These are phyloP conservation scores for Ophiodon elongatus DNA, from an alignment of 2,113 vertebrate genomes.

Conservation along the genomic window DNA sequence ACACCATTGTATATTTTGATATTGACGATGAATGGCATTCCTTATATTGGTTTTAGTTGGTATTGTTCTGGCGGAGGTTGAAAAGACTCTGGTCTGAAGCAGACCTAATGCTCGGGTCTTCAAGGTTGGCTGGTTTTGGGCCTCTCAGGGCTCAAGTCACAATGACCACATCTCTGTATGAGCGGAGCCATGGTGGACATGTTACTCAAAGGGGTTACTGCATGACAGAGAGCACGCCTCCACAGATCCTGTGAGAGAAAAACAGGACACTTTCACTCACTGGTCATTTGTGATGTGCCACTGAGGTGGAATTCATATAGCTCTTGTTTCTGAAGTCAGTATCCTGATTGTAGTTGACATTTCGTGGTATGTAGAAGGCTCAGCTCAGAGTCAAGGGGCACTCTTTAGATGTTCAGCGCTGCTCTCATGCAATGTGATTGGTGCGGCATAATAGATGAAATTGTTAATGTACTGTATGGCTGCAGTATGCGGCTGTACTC, in stretches of 20 bases:
- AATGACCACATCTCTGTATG: conserved; percentile 73
- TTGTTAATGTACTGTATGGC: conserved; percentile 23
- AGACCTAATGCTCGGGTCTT: conserved; percentile 70
- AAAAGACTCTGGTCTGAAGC: conserved; percentile 69
- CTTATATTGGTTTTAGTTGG: conserved; percentile 58
- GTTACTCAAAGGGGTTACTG: conserved; percentile 69
- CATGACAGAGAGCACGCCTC: conserved; percentile 69
- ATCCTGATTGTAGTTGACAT: conserved; percentile 63
- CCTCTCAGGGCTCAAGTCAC: conserved; percentile 66
- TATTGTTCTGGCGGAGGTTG: conserved; percentile 62
- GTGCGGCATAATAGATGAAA: conserved; percentile 52
- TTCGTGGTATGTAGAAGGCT: conserved; percentile 53
- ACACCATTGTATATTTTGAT: conserved; percentile 38
- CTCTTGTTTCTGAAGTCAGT: conserved; percentile 59
- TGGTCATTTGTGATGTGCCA: conserved; percentile 53
- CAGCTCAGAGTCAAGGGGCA: conserved; percentile 37
- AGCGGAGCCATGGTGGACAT: conserved; percentile 54
- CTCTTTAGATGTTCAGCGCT: conserved; percentile 49
- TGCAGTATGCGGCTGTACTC: conserved; percentile 3
- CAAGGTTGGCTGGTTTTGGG: conserved; percentile 74
- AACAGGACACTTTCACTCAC: conserved; percentile 64
- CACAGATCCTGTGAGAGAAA: conserved; percentile 59
- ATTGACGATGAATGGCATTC: conserved; percentile 50
- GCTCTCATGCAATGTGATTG: conserved; percentile 38
- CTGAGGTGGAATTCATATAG: conserved; percentile 65